phyloP scores from a whole-genome alignment of 1,140 invertebrate genomes.

The Drosophila serrata region DNA sequence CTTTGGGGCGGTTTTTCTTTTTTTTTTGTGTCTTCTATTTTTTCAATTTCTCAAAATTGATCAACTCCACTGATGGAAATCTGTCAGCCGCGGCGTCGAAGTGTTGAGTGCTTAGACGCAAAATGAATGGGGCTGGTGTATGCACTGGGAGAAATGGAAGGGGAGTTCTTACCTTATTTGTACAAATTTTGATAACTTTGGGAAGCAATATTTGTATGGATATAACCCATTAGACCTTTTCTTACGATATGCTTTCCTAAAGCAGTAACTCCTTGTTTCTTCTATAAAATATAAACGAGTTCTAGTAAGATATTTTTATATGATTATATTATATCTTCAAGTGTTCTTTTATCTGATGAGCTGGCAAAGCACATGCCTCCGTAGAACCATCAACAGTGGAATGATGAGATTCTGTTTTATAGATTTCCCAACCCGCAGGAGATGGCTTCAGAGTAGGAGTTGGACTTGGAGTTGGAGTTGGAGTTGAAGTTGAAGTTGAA shows the following conservation, averaged over 20 bases:
- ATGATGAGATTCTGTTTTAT: constrained; percentile 45
- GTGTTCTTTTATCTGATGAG: not conserved
- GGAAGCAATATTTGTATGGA: no score
- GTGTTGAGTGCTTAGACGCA: constrained; percentile 42
- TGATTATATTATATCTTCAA: no score
- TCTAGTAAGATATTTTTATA: no score
- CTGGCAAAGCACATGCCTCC: not conserved
- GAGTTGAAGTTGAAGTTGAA: constrained; percentile 1
- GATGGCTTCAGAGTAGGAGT: constrained; percentile 5
- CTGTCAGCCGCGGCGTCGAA: constrained; percentile 45
- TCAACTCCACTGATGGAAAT: constrained; percentile 71
- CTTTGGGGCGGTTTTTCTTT: not conserved
- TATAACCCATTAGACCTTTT: no score
- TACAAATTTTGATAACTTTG: no score
- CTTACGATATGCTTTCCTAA: no score
- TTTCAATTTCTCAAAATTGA: constrained; percentile 72
- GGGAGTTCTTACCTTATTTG: no score
- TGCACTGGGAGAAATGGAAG: not conserved
- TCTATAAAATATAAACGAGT: no score
- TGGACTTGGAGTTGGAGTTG: no score
- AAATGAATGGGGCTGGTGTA: constrained; percentile 15
- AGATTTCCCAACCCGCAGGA: constrained; percentile 41
- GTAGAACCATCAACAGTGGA: constrained; percentile 9
- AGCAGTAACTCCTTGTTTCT: no score
- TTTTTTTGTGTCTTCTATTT: no score